Evolutionary conservation across 30 jellyfish, hydroid and myxozoan genomes (phyloP).

Genomic region (Hydractinia symbiolongicarpus): DNA sequence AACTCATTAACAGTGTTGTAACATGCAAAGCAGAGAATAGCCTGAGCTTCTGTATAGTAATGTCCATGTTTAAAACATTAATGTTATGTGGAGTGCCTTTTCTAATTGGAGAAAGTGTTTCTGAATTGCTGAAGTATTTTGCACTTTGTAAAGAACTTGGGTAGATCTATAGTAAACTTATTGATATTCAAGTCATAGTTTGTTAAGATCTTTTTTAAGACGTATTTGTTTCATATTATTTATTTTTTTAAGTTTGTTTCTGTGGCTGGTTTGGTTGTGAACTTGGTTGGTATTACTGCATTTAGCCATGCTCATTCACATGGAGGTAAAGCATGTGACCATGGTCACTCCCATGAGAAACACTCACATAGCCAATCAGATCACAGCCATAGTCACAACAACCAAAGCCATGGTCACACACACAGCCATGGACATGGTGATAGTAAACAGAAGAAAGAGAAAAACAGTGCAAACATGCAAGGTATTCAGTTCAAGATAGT

Average conservation of each 20-base stretch:
- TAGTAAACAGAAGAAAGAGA: conserved; percentile 29
- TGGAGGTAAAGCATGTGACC: conserved; percentile 68
- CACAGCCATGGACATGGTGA: conserved; percentile 18
- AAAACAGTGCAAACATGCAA: conserved; percentile 82
- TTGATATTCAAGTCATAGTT: too few relatives aligned
- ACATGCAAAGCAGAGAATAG: too few relatives aligned
- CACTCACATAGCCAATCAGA: conserved; percentile 40
- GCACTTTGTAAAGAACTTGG: too few relatives aligned
- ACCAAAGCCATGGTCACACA: conserved; percentile 49
- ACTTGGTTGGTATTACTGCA: conserved; percentile 71
- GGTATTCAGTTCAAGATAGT: conserved; percentile 21
- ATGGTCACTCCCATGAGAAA: conserved; percentile 17
- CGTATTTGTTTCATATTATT: neutral
- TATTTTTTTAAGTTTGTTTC: conserved; percentile 53
- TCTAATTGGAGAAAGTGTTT: too few relatives aligned
- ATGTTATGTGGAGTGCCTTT: too few relatives aligned
- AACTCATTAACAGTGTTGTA: too few relatives aligned
- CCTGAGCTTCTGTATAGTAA: too few relatives aligned
- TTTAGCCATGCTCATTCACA: conserved; percentile 87
- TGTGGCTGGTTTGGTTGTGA: conserved; percentile 68
- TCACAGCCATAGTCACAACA: conserved; percentile 33
- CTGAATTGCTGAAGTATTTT: too few relatives aligned
- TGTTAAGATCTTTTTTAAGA: neutral
- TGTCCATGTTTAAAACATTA: too few relatives aligned
- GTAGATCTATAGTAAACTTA: too few relatives aligned